phyloP scores from a whole-genome alignment of 2,113 vertebrate species.

The Oryzias curvinotus region DNA sequence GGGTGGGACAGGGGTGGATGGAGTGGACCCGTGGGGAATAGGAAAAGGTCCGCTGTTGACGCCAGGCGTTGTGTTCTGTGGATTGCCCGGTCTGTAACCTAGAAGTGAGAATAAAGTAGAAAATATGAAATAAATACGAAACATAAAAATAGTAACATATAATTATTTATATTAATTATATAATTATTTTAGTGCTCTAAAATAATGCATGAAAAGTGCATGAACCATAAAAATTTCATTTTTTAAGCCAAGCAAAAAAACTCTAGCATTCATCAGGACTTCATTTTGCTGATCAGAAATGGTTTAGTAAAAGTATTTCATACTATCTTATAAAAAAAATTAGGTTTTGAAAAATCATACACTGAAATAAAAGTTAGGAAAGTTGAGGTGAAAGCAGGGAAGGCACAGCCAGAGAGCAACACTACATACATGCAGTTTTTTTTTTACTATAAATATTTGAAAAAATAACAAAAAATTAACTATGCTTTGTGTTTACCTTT shows the following conservation, averaged over 20 bases:
- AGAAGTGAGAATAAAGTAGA: conserved; percentile 55
- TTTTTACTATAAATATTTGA: no score
- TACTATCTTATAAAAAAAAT: background rate
- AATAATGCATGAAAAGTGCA: background rate
- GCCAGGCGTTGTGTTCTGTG: conserved; percentile 75
- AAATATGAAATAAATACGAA: background rate
- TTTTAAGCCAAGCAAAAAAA: no score
- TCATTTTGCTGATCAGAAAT: no score
- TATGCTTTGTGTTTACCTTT: conserved; percentile 43
- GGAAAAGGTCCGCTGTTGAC: conserved; percentile 74
- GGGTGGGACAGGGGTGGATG: conserved; percentile 81
- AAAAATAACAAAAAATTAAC: conserved; percentile 32
- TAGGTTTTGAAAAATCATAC: background rate
- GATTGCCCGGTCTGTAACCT: conserved; percentile 89
- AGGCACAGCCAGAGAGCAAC: conserved; percentile 29
- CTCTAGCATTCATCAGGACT: no score
- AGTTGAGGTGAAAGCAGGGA: conserved; percentile 18
- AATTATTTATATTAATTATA: no score
- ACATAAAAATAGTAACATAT: background rate
- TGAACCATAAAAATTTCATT: background rate
- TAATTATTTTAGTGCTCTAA: background rate
- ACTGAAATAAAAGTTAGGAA: background rate
- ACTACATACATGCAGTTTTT: background rate
- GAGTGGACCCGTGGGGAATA: conserved; percentile 85
- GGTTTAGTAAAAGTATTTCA: no score